Base-by-base conservation (phyloP, 2,797 vertebrate species). In the Macrochelys suwanniensis region DNA sequence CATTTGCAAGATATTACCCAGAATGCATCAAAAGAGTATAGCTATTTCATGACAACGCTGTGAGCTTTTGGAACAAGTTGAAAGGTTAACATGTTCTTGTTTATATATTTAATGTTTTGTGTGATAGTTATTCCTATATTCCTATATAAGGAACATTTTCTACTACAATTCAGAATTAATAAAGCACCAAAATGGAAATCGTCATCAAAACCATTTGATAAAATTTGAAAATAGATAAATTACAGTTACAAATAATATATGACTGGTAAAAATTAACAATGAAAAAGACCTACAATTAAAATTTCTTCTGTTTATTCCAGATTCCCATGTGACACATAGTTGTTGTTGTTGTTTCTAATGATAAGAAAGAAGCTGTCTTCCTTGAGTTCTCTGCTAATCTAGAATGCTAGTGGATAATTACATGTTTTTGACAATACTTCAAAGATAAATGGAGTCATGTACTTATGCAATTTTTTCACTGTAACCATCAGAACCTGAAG, bases 81-180 rank as follows among this genome's bases (percentile, higher is more conserved):
- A 23, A 84, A 96, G 50, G 1, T 71, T 82, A 42, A 3, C n/a
- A 23, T 5, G 1, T 2, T 50, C 53, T 80, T 80, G 5, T 92
- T 65, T 2, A 23, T 19, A 1, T 51, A 4, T 82, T 93, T 80
- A 45, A 74, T 90, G 88, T 3, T 80, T 31, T 15, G 4, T 74
- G 45, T 5, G 80, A 26, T 53, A 92, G 87, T 92, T 88, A 49
- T 8, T 92, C 91, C 4, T 10, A 91, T 88, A 45, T 8, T 92
- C 91, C 4, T 11, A 91, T 87, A 84, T 49, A 80, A 59, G 5
- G 16, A 91, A 88, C 56, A 61, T 61, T 79, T 91, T 49, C 49
- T 3, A 7, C 71, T 88, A 81, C 5, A 77, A 19, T 90, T 92
- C 37, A 85, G 50, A 86, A 84, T 89, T 92, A 88, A 87, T 65